Percentiles rank a stretch among this genome's conserved stretches.
phyloP scores from a whole-genome alignment of 2,888 invertebrate species.

The Synanthedon myopaeformis region DNA sequence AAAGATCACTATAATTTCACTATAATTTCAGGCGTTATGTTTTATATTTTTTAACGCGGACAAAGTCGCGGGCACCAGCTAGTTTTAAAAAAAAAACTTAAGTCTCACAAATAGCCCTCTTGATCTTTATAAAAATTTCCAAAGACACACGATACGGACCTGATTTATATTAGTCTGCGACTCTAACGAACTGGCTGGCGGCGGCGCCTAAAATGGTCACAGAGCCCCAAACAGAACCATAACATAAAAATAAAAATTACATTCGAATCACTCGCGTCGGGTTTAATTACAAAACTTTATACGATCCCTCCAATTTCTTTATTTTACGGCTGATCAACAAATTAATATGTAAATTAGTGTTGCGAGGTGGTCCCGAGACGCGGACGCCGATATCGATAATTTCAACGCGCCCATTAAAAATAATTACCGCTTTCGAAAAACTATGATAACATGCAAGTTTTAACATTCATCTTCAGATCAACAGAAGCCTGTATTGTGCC shows the following conservation, averaged over 20 bases:
- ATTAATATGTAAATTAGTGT: constrained; percentile 64
- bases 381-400: constrained; percentile 14
- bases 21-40: too few species aligned
- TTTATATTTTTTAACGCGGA: too few species aligned
- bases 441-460: constrained; percentile 16
- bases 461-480: not conserved
- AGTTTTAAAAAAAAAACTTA: too few species aligned
- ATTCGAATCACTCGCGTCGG: constrained; percentile 40
- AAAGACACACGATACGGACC: too few species aligned
- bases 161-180: not conserved
- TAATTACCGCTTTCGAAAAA: constrained; percentile 23
- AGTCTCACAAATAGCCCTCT: too few species aligned
- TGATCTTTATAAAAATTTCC: too few species aligned
- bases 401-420: constrained; percentile 20
- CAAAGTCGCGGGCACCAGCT: too few species aligned
- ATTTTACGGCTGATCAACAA: constrained; percentile 63
- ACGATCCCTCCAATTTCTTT: constrained; percentile 58
- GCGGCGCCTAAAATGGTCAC: constrained; percentile 4
- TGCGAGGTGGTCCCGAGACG: constrained; percentile 45
- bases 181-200: constrained; percentile 29
- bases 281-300: constrained; percentile 53
- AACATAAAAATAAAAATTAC: constrained; percentile 54
- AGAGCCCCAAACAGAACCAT: constrained; percentile 24
- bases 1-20: too few species aligned
- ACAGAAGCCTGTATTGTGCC: not conserved